Evolutionary conservation across 2,113 vertebrate genomes (phyloP), one percentile per base, ranked within the genome.

Genomic region (Paradoxurus hermaphroditus): DNA sequence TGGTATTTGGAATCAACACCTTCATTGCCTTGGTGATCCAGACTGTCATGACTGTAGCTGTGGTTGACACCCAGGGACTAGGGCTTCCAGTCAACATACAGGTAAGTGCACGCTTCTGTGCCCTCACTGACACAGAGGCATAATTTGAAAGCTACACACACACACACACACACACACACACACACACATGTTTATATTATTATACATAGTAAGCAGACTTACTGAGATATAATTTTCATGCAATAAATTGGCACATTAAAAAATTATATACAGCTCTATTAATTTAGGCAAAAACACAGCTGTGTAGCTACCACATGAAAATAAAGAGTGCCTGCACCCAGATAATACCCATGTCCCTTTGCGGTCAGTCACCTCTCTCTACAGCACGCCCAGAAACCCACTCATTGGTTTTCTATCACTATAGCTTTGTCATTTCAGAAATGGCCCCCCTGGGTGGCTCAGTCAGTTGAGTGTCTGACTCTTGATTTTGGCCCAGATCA

Each of bases 1-100:
- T 99, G 65, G 98, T 99, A 44, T 99, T 99, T 90, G 99, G 99
- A 19, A 98, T 98, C 53, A 99, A 99, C 97, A 99, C 97, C 73
- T 99, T 99, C 18, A 23, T 98, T 62, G 99, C 99, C 3, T 94
- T 99, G 97, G 92, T 93, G 89, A 98, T 99, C 39, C 99, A 99
- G 98, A 99, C 99, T 1, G 90, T 99, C 73, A 75, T 99, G 72
- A 99, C 99, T 0, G 89, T 98, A 18, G 91, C 99, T 0, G 97
- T 99, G 0, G 99, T 99, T 46, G 99, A 99, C 96, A 98, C 97
- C 7, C 94, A 97, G 93, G 99, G 99, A 25, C 97, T 99, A 31
- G 98, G 98, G n/a, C 95, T 99, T 84, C 86, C 98, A 70, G 98
- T 99, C 91, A 96, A 98, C 73, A 97, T 98, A 92, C 99, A 99